Percentiles rank a stretch among this genome's conserved stretches.
phyloP scores from a whole-genome alignment of 2,797 vertebrate genomes.

The Knipowitschia caucasica region DNA sequence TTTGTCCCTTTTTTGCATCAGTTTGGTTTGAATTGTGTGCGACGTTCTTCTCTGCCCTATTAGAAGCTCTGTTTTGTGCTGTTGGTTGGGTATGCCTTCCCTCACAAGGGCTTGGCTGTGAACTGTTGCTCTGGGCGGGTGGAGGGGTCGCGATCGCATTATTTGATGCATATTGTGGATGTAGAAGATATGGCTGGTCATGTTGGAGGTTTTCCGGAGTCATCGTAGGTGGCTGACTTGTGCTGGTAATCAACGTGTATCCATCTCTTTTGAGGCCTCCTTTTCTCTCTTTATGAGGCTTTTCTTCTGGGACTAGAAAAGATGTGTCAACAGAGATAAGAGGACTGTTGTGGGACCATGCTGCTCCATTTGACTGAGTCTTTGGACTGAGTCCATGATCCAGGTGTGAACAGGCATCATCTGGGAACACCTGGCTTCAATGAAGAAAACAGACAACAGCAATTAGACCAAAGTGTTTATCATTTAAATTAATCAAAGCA shows the following conservation, averaged over 20 bases:
- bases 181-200: conserved; percentile 44
- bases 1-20: conserved; percentile 4
- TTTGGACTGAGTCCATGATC: conserved; percentile 79
- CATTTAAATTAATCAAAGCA: neutral
- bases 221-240: conserved; percentile 19
- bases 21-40: neutral
- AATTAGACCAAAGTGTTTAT: conserved; percentile 7
- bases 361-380: conserved; percentile 38
- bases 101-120: neutral
- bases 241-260: conserved; percentile 29
- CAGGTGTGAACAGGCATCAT: conserved; percentile 70
- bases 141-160: neutral
- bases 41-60: neutral
- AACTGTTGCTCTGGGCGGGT: neutral
- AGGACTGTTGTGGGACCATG: conserved; percentile 12
- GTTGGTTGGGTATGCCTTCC: conserved; percentile 1
- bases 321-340: conserved; percentile 20
- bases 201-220: conserved; percentile 10
- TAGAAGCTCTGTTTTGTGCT: conserved; percentile 2
- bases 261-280: conserved; percentile 18
- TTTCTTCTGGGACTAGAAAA: conserved; percentile 36
- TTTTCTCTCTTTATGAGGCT: conserved; percentile 7
- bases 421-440: conserved; percentile 40
- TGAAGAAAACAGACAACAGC: conserved; percentile 27
- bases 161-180: conserved; percentile 25